Base-by-base conservation (phyloP, 2,888 invertebrate species). In the Cheiracanthium punctorium region DNA sequence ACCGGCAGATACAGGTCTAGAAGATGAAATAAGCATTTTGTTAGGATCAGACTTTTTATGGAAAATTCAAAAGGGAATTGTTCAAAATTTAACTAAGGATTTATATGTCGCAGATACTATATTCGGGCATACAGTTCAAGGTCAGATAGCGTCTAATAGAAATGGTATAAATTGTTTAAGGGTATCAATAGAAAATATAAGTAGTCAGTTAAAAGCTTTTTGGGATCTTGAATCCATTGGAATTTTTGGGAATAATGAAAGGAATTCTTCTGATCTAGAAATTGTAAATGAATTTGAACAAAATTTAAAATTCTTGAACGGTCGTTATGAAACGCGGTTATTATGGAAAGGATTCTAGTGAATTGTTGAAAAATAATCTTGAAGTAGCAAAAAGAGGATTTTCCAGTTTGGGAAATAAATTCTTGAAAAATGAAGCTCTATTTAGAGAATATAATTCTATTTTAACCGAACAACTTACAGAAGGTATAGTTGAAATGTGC, bases 41-140 rank as follows among this genome's bases (percentile, higher is more conserved):
- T 37, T 71, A 33, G 33, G 71, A 12, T 71, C 71, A 17, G 71
- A 71, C 32, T 33, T 71, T 20, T 71, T 37, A 37, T 33, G 71
- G 71, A 71, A 41, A 71, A 5, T 71, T 24, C 33, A 37, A 71
- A 33, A n/a, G n/a, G 52, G 24, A 52, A 52, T 52, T 52, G 52
- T 52, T 5, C n/a, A 52, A 52, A 52, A 52, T 20, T 52, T 52
- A 52, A 52, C 52, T 8, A 52, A 52, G 14, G 52, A 52, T 17
- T 20, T 52, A 20, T 52, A 52, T 52, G 52, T 52, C 52, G 52
- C 52, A 8, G 52, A 52, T 20, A 52, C 52, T 20, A 52, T 52
- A 52, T 52, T 52, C 17, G 52, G 52, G n/a, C 52, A 52, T 52
- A 52, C 52, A 20, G 52, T 52, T 52, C 52, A 17, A 20, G 52